A percentile compares a stretch with the other conserved stretches of the same genome.
phyloP scores from a whole-genome alignment of 92 coral and sea anemone genomes.

The Anthopleura xanthogrammica region DNA sequence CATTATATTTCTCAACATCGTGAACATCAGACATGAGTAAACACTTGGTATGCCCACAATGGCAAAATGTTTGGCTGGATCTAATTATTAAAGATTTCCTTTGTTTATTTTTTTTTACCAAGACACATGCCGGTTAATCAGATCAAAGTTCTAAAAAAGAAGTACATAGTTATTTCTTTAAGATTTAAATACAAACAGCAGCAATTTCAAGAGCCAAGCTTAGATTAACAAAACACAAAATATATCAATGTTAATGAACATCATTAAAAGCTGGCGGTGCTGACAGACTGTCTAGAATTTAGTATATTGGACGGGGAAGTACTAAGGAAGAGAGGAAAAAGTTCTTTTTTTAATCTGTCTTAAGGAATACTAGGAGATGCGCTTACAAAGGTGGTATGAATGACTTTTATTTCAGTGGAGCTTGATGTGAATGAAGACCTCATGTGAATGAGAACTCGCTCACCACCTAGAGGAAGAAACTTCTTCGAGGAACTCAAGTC shows the following conservation, averaged over 20 bases:
- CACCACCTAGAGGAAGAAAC: no score
- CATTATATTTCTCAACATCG: background rate
- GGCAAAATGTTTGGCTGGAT: slow-evolving; percentile 9
- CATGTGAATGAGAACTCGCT: no score
- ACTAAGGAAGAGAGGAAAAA: no score
- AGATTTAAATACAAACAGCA: slow-evolving; percentile 13
- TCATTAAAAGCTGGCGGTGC: no score
- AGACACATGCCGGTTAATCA: slow-evolving; percentile 27
- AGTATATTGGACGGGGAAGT: no score
- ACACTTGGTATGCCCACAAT: background rate
- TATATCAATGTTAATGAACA: background rate
- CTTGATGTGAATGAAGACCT: no score
- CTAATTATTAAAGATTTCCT: slow-evolving; percentile 18
- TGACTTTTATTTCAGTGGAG: no score
- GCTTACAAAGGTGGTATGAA: no score
- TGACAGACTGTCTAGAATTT: no score
- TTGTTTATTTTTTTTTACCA: slow-evolving; percentile 12
- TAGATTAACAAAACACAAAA: background rate
- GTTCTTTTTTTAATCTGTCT: no score
- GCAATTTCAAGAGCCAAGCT: background rate
- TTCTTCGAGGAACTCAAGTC: no score
- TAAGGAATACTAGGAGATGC: no score
- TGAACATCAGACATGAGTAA: background rate
- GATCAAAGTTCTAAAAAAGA: slow-evolving; percentile 18
- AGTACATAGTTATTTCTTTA: background rate